These are phyloP conservation scores for Sphenopsis melanotis DNA, from an alignment of 2,797 vertebrate genomes.

Conservation along the genomic window DNA sequence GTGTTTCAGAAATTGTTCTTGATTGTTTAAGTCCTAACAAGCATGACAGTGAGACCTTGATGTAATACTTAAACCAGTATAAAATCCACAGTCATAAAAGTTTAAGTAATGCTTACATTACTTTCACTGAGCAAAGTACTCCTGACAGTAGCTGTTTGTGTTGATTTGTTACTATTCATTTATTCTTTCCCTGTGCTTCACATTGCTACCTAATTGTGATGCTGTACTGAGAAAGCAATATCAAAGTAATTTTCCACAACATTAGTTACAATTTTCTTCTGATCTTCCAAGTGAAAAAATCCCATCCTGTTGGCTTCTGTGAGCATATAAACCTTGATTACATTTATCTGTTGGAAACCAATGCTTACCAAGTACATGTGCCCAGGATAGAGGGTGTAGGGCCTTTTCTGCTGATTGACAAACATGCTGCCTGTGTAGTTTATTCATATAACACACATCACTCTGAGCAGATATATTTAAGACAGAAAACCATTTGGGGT, in stretches of 20 bases:
- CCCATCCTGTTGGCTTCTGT: conserved; percentile 78
- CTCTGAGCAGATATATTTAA: background rate
- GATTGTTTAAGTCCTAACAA: conserved; percentile 26
- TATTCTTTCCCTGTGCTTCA: conserved; percentile 73
- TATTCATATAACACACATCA: background rate
- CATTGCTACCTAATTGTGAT: conserved; percentile 84
- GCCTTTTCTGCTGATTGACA: conserved; percentile 36
- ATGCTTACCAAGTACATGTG: conserved; percentile 66
- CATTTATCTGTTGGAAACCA: conserved; percentile 80
- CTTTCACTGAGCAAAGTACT: conserved; percentile 77
- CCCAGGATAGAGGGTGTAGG: background rate
- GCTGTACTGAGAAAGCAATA: conserved; percentile 83
- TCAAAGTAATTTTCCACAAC: conserved; percentile 87
- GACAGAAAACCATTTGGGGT: background rate
- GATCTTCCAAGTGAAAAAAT: conserved; percentile 80
- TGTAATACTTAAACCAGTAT: conserved; percentile 56
- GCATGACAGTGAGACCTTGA: conserved; percentile 31
- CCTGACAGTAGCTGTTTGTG: conserved; percentile 86
- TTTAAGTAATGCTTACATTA: conserved; percentile 81
- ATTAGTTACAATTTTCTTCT: conserved; percentile 84
- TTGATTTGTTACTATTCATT: conserved; percentile 84
- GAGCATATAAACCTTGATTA: conserved; percentile 81
- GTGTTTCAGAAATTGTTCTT: background rate
- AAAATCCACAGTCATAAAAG: conserved; percentile 71
- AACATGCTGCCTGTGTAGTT: background rate